Evolutionary conservation across 2,797 vertebrate species (phyloP).

Genomic region (Mormyrops attenuatus): DNA sequence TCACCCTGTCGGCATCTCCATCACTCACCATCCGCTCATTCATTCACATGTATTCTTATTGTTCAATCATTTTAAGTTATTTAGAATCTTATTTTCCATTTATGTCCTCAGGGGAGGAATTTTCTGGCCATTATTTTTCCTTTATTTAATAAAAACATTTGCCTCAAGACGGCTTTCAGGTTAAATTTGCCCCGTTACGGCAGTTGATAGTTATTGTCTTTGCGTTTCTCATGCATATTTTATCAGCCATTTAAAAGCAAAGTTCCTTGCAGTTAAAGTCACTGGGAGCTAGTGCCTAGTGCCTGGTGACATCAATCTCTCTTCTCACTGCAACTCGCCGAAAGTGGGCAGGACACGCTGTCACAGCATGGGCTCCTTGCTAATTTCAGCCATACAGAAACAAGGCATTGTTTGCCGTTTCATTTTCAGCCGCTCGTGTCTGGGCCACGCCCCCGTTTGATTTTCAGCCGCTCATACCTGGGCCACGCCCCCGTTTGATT

Average conservation of each 20-base stretch:
- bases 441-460: no score
- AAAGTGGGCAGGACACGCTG: conserved; percentile 48
- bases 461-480: no score
- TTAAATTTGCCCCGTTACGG: conserved; percentile 45
- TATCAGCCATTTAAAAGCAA: conserved; percentile 62
- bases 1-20: conserved; percentile 25
- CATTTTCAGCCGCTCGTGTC: no score
- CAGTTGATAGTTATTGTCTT: conserved; percentile 64
- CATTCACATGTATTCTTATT: conserved; percentile 22
- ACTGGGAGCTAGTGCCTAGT: conserved; percentile 52
- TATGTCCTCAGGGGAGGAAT: neutral
- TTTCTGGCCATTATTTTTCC: neutral
- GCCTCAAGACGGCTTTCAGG: conserved; percentile 7
- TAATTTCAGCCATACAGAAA: neutral
- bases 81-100: neutral
- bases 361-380: conserved; percentile 41
- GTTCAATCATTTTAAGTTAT: conserved; percentile 9
- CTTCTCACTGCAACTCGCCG: conserved; percentile 32
- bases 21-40: conserved; percentile 7
- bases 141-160: neutral
- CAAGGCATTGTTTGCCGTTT: neutral
- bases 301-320: conserved; percentile 47
- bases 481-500: no score
- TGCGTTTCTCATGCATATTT: conserved; percentile 64
- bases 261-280: conserved; percentile 63